These are phyloP conservation scores for Brachyptera risi DNA, from an alignment of 2,888 invertebrate species.

Conservation along the genomic window DNA sequence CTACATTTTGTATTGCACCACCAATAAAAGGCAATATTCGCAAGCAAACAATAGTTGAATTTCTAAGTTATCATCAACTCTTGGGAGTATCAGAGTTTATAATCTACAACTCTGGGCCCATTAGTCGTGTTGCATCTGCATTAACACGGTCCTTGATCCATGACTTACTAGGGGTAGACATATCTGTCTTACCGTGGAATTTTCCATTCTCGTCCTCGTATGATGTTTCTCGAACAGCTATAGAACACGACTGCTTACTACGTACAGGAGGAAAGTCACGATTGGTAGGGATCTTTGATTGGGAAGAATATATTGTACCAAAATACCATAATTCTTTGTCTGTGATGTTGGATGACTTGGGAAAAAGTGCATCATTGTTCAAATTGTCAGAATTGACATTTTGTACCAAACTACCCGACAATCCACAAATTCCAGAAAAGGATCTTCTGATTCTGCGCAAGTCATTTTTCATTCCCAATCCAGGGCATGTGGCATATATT, in stretches of 20 bases:
- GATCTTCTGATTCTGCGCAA: constrained; percentile 27
- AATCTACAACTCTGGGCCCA: constrained; percentile 57
- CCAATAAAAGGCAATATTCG: constrained; percentile 52
- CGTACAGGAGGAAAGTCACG: constrained; percentile 55
- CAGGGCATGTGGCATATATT: background rate
- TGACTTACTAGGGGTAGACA: constrained; percentile 47
- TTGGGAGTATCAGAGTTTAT: constrained; percentile 63
- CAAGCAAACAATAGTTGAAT: constrained; percentile 58
- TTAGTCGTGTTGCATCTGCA: constrained; percentile 45
- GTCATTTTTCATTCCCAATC: constrained; percentile 19
- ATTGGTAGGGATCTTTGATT: constrained; percentile 49
- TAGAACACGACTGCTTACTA: constrained; percentile 62
- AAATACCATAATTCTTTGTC: constrained; percentile 53
- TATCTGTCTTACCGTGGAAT: constrained; percentile 61
- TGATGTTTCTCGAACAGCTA: constrained; percentile 47
- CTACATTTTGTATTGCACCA: constrained; percentile 61
- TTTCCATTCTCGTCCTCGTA: constrained; percentile 51
- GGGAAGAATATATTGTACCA: constrained; percentile 64
- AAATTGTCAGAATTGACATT: constrained; percentile 24
- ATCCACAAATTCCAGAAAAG: background rate
- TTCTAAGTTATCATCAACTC: constrained; percentile 61
- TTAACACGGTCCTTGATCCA: constrained; percentile 44
- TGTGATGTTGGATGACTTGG: constrained; percentile 49
- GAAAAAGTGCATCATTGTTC: constrained; percentile 28
- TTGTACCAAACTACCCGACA: constrained; percentile 29